Percentiles rank a stretch among this genome's conserved stretches.
phyloP scores from a whole-genome alignment of 2,113 vertebrate species.

The Urocynchramus pylzowi region DNA sequence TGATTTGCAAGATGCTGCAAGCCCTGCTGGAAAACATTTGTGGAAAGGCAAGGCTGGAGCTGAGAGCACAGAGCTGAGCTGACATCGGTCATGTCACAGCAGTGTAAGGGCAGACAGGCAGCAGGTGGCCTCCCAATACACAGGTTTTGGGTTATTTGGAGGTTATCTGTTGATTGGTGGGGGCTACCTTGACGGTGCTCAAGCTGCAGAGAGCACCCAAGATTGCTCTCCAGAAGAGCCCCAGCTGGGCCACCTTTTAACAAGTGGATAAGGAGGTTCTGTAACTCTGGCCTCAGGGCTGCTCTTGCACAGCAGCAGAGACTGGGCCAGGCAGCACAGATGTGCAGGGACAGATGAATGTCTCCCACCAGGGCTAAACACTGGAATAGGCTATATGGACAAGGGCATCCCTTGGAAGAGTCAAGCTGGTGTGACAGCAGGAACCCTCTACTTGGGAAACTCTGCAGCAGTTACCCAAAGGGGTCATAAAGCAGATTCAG shows the following conservation, averaged over 20 bases:
- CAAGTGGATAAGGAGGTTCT: background rate
- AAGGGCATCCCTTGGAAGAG: background rate
- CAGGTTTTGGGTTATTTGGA: background rate
- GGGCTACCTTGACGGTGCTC: background rate
- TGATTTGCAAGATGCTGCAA: background rate
- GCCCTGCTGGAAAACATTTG: background rate
- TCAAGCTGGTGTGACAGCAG: background rate
- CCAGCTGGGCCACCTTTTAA: background rate
- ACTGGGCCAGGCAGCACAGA: background rate
- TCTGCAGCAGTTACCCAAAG: background rate
- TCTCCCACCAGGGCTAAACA: background rate
- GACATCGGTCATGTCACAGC: rapidly evolving
- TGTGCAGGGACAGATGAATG: background rate
- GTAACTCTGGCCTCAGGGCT: background rate
- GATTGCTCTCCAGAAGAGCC: background rate
- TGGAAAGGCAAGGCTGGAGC: background rate
- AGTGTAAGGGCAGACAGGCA: background rate
- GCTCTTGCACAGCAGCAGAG: background rate
- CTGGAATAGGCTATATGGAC: rapidly evolving
- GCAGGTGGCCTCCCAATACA: background rate
- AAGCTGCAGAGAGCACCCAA: background rate
- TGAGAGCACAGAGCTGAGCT: background rate
- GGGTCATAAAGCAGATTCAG: background rate
- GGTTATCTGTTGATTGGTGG: background rate
- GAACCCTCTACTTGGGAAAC: background rate